A percentile compares a stretch with the other conserved stretches of the same genome.
These are phyloP conservation scores for Coptodon bakossiorum DNA, from an alignment of 2,113 vertebrate genomes.

Conservation along the genomic window DNA sequence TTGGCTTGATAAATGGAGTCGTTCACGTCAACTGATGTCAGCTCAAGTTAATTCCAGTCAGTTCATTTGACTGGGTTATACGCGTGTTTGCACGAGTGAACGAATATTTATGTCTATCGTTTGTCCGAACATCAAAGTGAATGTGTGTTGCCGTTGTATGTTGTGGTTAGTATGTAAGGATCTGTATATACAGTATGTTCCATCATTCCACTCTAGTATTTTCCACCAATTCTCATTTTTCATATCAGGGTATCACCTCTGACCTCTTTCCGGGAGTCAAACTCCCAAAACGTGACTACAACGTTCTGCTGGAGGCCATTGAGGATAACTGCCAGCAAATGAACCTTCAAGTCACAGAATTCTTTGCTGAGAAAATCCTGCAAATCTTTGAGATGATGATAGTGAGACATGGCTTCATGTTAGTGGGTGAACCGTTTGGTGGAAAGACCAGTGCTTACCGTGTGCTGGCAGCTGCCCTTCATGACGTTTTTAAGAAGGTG, in stretches of 20 bases:
- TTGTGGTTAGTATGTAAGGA: background rate
- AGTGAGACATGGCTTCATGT: constrained; percentile 89
- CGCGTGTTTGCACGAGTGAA: background rate
- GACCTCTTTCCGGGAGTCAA: constrained; percentile 88
- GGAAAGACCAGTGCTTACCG: constrained; percentile 87
- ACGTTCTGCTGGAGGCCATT: constrained; percentile 77
- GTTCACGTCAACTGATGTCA: constrained; percentile 5
- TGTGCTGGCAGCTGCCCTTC: constrained; percentile 78
- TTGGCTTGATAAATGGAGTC: background rate
- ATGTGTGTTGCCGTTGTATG: background rate
- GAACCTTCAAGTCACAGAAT: constrained; percentile 84
- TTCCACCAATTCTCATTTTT: background rate
- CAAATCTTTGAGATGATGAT: constrained; percentile 94
- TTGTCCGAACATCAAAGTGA: background rate
- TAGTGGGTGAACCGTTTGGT: constrained; percentile 88
- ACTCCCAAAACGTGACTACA: constrained; percentile 84
- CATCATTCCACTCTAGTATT: background rate
- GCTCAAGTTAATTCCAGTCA: background rate
- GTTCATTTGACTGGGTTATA: background rate
- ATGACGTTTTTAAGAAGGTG: constrained; percentile 81
- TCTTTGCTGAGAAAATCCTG: constrained; percentile 85
- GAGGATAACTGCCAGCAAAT: constrained; percentile 75
- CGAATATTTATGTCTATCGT: background rate
- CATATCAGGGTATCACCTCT: constrained; percentile 82
- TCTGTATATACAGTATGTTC: background rate